phyloP scores from a whole-genome alignment of 2,113 vertebrate species.

The Rhynchomys soricoides region DNA sequence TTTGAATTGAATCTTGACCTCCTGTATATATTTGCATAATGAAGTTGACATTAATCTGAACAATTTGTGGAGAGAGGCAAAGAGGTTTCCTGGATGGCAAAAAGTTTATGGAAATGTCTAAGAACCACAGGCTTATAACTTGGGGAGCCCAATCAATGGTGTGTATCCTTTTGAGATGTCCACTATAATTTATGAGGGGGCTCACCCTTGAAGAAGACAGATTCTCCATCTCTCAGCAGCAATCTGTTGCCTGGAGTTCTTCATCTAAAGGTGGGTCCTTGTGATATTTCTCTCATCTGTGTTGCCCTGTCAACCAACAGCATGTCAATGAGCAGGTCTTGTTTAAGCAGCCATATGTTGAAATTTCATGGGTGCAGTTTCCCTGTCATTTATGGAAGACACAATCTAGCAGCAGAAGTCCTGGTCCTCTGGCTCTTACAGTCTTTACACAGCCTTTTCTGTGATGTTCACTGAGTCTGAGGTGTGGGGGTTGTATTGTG shows the following conservation, averaged over 20 bases:
- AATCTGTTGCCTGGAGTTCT: no score
- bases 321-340: neutral
- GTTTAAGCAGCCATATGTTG: neutral
- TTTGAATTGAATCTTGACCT: neutral
- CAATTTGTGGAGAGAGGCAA: neutral
- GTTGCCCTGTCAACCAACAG: neutral
- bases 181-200: accelerated
- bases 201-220: neutral
- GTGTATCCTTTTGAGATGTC: neutral
- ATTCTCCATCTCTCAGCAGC: neutral
- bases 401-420: no score
- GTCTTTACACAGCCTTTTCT: neutral
- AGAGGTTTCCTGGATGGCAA: neutral
- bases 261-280: no score
- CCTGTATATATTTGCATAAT: neutral
- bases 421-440: neutral
- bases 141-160: accelerated
- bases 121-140: neutral
- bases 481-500: neutral
- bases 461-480: neutral
- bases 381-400: neutral
- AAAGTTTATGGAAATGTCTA: neutral
- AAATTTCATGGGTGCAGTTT: neutral
- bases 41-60: neutral
- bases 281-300: neutral